Evolutionary conservation across 2,113 vertebrate species (phyloP), one percentile per base, ranked within the genome.

Genomic region (Recurvirostra avosetta): DNA sequence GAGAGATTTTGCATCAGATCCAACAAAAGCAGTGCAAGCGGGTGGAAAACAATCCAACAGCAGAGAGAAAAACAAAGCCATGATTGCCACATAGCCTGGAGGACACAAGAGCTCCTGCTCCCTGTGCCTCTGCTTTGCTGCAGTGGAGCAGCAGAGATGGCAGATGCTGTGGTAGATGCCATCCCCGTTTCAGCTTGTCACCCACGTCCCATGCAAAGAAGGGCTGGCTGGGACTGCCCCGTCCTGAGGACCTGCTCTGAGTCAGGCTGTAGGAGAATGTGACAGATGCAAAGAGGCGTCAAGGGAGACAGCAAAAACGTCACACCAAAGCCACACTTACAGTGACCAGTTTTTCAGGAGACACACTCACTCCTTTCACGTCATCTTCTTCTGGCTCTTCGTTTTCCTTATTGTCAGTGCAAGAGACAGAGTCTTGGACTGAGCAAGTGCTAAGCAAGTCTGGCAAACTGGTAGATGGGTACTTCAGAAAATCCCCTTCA

Each of bases 401-500:
- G 1, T 98, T 98, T 96, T 98, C 98, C 77, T 99, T 98, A 74
- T 98, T 98, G 87, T 98, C 98, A 15, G 95, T 98, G 97, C 97
- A 98, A 71, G 98, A 98, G 38, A 96, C 94, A 38, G 96, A 87
- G 55, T 98, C 97, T 93, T 98, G 98, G 58, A 98, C 97, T 36
- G 98, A 98, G 89, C 98, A 99, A 77, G 98, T 98, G 96, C 99
- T 99, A 94, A 99, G 98, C 82, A 99, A 97, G 95, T 99, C 99
- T 23, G 99, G 99, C 86, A 99, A 97, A 97, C 99, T 99, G 97
- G 98, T 99, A 58, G 98, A 99, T 6, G 99, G 98, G 68, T 99
- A 98, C 87, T 98, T 98, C 92, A 99, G 98, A 63, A 99, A 99
- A 90, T 99, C 98, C 27, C 85, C 88, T 88, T 92, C 67, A 29